Evolutionary conservation across 2,113 vertebrate genomes (phyloP).

Genomic region (Condylura cristata): DNA sequence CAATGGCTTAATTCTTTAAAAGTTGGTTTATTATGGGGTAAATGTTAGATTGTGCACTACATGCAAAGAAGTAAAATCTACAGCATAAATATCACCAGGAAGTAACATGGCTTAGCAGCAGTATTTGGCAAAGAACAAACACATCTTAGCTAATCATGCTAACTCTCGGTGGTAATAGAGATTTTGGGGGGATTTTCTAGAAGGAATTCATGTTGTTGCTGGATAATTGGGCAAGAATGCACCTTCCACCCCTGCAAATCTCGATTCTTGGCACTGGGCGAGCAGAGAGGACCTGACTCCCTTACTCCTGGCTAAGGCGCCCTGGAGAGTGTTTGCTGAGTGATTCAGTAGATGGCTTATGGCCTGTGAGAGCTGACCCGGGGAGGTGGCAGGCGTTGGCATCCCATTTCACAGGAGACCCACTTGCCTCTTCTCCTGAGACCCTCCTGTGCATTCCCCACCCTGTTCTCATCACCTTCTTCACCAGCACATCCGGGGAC

Average conservation of each 20-base stretch:
- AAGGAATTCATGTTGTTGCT: background rate
- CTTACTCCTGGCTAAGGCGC: too few relatives aligned
- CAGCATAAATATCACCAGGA: background rate
- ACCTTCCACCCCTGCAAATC: background rate
- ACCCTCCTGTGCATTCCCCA: background rate
- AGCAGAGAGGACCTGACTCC: background rate
- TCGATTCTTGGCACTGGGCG: background rate
- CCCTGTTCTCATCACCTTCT: accelerated
- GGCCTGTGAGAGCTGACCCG: background rate
- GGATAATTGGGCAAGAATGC: background rate
- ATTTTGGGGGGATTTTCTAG: background rate
- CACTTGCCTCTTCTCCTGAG: background rate
- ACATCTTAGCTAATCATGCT: background rate
- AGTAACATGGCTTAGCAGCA: background rate
- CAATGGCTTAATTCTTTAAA: background rate
- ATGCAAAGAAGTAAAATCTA: slow-evolving; percentile 17
- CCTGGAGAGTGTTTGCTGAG: background rate
- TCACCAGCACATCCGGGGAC: too few relatives aligned
- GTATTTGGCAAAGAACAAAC: background rate
- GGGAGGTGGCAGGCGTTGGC: accelerated
- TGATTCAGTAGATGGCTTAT: background rate
- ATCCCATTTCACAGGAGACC: background rate
- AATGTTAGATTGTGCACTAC: background rate
- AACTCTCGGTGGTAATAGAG: background rate
- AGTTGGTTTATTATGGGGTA: background rate